Evolutionary conservation across 2,113 vertebrate species (phyloP), one percentile per base, ranked within the genome.

Genomic region (Syngnathus scovelli): DNA sequence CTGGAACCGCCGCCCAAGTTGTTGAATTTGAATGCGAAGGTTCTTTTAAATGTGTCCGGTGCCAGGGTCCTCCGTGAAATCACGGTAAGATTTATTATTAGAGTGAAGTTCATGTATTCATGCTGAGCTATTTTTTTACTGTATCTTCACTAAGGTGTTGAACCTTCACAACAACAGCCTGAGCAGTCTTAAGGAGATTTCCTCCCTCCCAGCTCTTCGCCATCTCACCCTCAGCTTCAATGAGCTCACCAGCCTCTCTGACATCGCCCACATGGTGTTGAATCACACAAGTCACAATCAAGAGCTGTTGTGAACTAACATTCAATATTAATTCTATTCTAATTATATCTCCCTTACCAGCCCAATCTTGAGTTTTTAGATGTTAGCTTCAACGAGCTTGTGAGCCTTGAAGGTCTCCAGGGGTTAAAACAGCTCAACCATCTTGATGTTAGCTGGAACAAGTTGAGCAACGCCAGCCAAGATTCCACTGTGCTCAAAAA

Each of bases 121-220:
- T 5, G 16, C 4, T n/a, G 23, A 59, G 38, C 13, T 38, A 13
- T 65, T 64, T 38, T 3, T 69, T 64, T 2, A 69, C 49, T 69
- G 27, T 66, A 33, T 33, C 27, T 33, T 33, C 27, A 33, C 27
- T 7, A 69, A 92, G 92, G 89, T 89, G 74, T 88, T 96, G 75
- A 93, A 94, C 86, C 91, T 94, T 81, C 93, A 93, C 58, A 90
- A 90, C 44, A 95, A 92, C 83, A 90, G 89, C 68, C 86, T 95
- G 78, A 92, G 73, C 64, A 92, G 81, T 46, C 76, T 94, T 64
- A 90, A 91, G 71, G 92, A 91, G 69, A 87, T 93, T 64, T 92
- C 90, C 74, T 87, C 75, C 59, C 86, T 94, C 62, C 85, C 79
- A 0, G 77, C 84, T 56, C 83, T 94, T 69, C 87, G 80, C 67